A percentile compares a stretch with the other conserved stretches of the same genome.
Conservation (phyloP, 2,113 vertebrate genomes). For the Lamprologus tigripictilis region DNA sequence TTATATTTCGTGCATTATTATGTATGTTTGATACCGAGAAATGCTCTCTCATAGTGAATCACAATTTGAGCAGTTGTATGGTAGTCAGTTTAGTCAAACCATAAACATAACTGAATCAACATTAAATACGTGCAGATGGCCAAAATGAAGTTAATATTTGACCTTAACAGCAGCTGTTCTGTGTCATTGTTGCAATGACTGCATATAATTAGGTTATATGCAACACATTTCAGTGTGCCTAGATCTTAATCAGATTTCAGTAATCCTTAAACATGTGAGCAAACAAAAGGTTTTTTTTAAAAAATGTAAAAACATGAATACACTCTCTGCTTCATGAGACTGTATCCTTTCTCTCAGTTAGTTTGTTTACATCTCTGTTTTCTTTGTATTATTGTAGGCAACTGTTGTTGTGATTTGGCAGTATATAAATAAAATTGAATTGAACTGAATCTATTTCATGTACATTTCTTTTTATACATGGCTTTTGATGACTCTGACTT, state of each 20-base stretch:
- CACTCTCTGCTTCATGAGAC: not conserved
- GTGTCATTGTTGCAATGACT: not conserved
- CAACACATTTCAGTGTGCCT: not conserved
- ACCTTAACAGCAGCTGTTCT: not conserved
- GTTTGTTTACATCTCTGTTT: not conserved
- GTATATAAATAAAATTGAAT: not conserved
- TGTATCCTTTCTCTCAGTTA: not conserved
- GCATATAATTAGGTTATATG: not conserved
- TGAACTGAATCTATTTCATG: not conserved
- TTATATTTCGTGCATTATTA: not conserved
- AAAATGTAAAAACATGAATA: not conserved
- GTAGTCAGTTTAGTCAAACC: not conserved
- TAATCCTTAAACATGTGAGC: not conserved
- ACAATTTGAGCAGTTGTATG: not conserved
- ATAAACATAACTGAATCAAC: not conserved
- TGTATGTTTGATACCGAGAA: not conserved
- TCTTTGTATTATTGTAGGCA: not conserved
- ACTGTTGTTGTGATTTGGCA: not conserved
- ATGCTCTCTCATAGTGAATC: not conserved
- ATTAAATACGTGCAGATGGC: not conserved
- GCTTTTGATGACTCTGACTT: not conserved
- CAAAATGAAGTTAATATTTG: not conserved
- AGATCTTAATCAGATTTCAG: not conserved
- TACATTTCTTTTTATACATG: not conserved
- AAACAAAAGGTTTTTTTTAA: not conserved